Percentiles rank a stretch among this genome's conserved stretches.
Evolutionary conservation across 2,797 vertebrate genomes (phyloP).

Genomic region (Pipistrellus pipistrellus): DNA sequence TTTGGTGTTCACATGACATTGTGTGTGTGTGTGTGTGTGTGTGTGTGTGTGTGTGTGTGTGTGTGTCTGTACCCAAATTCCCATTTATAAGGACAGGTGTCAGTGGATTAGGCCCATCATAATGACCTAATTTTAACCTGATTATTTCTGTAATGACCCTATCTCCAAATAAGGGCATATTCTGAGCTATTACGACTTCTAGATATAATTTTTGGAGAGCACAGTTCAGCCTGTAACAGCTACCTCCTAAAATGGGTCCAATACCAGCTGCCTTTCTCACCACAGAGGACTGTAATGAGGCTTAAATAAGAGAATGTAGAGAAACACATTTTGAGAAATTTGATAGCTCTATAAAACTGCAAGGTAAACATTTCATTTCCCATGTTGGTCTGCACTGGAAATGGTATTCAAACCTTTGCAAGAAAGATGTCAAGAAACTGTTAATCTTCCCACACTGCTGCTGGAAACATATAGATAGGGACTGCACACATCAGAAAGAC

Average conservation of each 20-base stretch:
- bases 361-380: conserved; percentile 13
- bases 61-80: not conserved
- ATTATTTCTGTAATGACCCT: not conserved
- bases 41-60: too few species aligned
- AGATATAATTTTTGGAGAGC: not conserved
- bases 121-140: conserved; percentile 6
- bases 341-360: not conserved
- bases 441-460: not conserved
- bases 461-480: not conserved
- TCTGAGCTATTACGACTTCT: not conserved
- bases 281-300: not conserved
- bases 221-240: not conserved
- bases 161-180: not conserved
- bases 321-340: not conserved
- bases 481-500: not conserved
- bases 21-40: too few species aligned
- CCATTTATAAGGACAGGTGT: not conserved
- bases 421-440: not conserved
- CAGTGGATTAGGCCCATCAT: not conserved
- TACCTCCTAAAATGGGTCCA: not conserved
- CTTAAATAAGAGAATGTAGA: not conserved
- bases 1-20: not conserved
- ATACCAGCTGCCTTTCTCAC: not conserved
- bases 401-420: not conserved
- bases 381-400: not conserved